Base-by-base conservation (phyloP, 2,797 vertebrate genomes). In the Cirrhinus molitorella region DNA sequence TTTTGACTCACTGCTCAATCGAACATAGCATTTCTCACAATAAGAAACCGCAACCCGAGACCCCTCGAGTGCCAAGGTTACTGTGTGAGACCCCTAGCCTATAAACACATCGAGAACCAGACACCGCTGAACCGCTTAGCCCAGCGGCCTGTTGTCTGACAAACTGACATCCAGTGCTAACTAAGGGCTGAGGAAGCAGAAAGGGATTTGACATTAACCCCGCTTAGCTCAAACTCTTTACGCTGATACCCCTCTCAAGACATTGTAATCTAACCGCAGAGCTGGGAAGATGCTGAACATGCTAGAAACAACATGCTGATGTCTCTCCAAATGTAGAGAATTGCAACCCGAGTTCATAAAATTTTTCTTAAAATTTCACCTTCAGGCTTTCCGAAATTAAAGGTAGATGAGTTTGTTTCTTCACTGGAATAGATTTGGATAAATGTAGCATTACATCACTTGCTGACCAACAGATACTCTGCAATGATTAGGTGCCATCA, bases 191-290 rank as follows among this genome's bases (percentile, higher is more conserved):
- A 87, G 72, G 80, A 86, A 84, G 80, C 84, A 83, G 55, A 83
- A 73, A 28, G 13, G 75, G 76, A 83, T 81, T 83, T 87, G 63
- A 83, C 85, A 85, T 87, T 68, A 86, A 87, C 80, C 82, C 88
- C 5, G 85, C 77, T 87, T 79, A 89, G 23, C 76, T 80, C 57
- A 55, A 84, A 85, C 81, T 80, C 84, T 86, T 85, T 83, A 83
- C 86, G 83, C 77, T 89, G 59, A 74, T 80, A 79, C 81, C 71
- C n/a, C 9, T 51, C 34, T 73, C 25, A 83, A 61, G 19, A 85
- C 55, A 85, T 78, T 47, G 57, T 81, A 83, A 87, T 85, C 80
- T 84, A 66, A 86, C 77, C 40, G 45, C 71, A 77, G 57, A 70
- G 55, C 79, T 78, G 74, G 77, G 61, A 79, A 86, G 31, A 85